A percentile compares a stretch with the other conserved stretches of the same genome.
Evolutionary conservation across 2,113 vertebrate genomes (phyloP).

Genomic region (Alligator mississippiensis): DNA sequence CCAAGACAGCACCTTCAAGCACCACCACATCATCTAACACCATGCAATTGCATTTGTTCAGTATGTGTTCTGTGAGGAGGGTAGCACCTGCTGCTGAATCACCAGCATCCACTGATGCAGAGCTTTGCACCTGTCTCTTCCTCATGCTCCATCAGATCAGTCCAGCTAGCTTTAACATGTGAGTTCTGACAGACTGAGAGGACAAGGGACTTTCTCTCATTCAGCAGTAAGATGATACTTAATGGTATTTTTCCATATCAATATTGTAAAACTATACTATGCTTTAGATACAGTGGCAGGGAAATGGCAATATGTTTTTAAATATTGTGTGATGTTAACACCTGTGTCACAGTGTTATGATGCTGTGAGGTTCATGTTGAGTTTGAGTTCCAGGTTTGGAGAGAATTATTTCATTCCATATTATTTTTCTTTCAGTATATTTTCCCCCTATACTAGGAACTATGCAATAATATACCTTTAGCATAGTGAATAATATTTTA

Average conservation of each 20-base stretch:
- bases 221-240: not conserved
- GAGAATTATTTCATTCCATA: not conserved
- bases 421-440: not conserved
- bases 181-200: not conserved
- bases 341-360: not conserved
- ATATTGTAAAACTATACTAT: not conserved
- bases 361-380: not conserved
- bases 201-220: not conserved
- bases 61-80: not conserved
- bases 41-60: not conserved
- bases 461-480: not conserved
- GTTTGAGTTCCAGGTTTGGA: not conserved
- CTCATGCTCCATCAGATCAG: not conserved
- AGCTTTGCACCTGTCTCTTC: not conserved
- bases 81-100: not conserved
- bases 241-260: not conserved
- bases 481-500: not conserved
- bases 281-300: not conserved
- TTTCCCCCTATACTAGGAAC: not conserved
- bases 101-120: not conserved
- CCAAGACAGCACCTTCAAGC: not conserved
- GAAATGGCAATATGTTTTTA: not conserved
- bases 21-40: not conserved
- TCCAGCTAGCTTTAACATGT: not conserved
- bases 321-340: not conserved